These are phyloP conservation scores for Apostichopus parvimensis DNA, from an alignment of 35 echinoderm and acorn worm species.

Conservation along the genomic window DNA sequence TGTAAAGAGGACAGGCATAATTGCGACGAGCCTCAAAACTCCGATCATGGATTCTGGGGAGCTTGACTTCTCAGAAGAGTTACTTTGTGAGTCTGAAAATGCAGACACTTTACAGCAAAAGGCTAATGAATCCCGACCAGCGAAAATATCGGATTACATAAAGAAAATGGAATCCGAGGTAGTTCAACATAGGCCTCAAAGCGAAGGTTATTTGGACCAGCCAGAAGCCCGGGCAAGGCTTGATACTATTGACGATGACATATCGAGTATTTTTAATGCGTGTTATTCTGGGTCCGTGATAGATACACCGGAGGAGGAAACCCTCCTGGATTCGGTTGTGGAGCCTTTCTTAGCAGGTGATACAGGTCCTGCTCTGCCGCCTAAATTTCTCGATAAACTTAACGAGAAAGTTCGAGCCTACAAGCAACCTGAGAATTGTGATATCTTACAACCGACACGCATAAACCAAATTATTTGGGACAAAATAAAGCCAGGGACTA, in stretches of 20 bases:
- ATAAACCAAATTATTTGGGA: no score
- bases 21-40: no score
- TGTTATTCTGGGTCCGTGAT: slow-evolving; percentile 7
- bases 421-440: not conserved
- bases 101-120: slow-evolving; percentile 43
- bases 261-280: slow-evolving; percentile 43
- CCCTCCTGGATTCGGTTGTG: not conserved
- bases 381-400: not conserved
- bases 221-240: slow-evolving; percentile 44
- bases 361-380: slow-evolving; percentile 15
- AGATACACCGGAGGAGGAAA: not conserved
- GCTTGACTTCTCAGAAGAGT: slow-evolving; percentile 32
- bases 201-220: not conserved
- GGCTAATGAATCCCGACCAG: slow-evolving; percentile 31
- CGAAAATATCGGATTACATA: slow-evolving; percentile 12
- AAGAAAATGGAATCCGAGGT: slow-evolving; percentile 28
- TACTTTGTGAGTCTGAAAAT: slow-evolving; percentile 44
- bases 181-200: not conserved
- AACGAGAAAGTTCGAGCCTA: no score
- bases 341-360: not conserved
- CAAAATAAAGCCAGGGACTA: no score
- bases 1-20: no score
- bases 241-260: slow-evolving; percentile 34
- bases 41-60: no score
- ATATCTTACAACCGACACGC: not conserved